Evolutionary conservation across 1,140 invertebrate species (phyloP), one percentile per base, ranked within the genome.

Genomic region (Drosophila insularis): DNA sequence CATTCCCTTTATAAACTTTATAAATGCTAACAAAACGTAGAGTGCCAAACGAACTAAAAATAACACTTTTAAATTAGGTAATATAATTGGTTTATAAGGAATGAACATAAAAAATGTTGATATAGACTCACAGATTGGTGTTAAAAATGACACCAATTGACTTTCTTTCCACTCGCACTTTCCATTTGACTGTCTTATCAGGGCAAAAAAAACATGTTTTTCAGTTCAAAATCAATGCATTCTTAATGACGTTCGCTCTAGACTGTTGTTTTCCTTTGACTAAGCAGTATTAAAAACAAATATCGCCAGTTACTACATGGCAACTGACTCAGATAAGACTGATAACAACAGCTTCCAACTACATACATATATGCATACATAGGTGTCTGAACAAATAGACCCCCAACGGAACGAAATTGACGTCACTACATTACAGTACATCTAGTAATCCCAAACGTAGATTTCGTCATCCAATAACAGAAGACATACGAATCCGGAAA

Each of bases 181-280:
- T 86, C 56, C 58, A 35, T 71, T 55, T 54, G 58, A 11, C 17
- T 50, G 43, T n/a, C 70, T 87, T 87, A 89, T 87, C 81, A 69
- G 63, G 4, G 21, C 40, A 74, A 87, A 87, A 87, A 87, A 80
- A 87, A 87, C 84, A 87, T 87, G 84, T 87, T 87, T 87, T 80
- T 87, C 76, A 89, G 72, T 53, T 56, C 74, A 78, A 77, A 74
- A 71, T 66, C 58, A 19, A 32, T 43, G 50, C 50, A 60, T 69
- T 72, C 78, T 64, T 50, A 68, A 68, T 86, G 81, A 85, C 81
- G 81, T 65, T 55, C 65, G 60, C 46, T 39, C 23, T 37, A 54
- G 27, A 17, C 46, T 60, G 72, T 71, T 81, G 67, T 85, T 85
- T 71, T 43, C 54, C 56, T 40, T n/a, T 13, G 50, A 11, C 40